Conservation (phyloP, 2,888 invertebrate genomes). For the Torymus texanus region DNA sequence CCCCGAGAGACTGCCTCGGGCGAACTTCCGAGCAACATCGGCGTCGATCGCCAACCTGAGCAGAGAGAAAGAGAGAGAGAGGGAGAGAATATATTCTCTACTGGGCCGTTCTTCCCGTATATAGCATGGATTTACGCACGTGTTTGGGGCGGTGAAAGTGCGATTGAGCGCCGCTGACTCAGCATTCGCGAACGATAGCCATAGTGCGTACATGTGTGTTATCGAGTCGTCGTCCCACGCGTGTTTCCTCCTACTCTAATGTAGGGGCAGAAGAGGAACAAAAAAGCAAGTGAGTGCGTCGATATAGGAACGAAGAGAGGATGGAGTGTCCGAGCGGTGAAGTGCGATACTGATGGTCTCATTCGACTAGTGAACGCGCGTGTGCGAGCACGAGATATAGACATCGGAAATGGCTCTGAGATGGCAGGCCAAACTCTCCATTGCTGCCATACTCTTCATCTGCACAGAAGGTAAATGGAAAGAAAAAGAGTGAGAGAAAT, state of each 20-base stretch:
- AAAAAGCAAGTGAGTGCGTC: no score
- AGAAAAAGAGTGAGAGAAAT: neutral
- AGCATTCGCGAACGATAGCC: no score
- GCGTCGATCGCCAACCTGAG: no score
- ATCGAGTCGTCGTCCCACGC: neutral
- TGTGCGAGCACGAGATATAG: neutral
- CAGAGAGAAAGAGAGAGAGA: no score
- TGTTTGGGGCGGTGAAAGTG: no score
- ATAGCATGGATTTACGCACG: neutral
- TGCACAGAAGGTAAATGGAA: conserved; percentile 72
- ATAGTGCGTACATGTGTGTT: neutral
- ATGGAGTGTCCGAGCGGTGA: conserved; percentile 11
- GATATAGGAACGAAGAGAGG: neutral
- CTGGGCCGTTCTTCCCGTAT: neutral
- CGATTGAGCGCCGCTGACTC: neutral
- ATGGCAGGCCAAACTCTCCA: conserved; percentile 74
- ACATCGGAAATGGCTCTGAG: conserved; percentile 69
- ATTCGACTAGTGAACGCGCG: conserved; percentile 34
- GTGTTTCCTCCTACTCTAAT: no score
- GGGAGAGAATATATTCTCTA: neutral
- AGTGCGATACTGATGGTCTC: conserved; percentile 36
- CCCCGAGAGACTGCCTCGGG: conserved; percentile 12
- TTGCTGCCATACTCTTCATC: conserved; percentile 74
- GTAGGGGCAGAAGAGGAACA: neutral
- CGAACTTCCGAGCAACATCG: neutral